A percentile compares a stretch with the other conserved stretches of the same genome.
These are phyloP conservation scores for crab-eating macaque (Macaca fascicularis) DNA, from an alignment of 2,113 vertebrate genomes.

Conservation along the genomic window DNA sequence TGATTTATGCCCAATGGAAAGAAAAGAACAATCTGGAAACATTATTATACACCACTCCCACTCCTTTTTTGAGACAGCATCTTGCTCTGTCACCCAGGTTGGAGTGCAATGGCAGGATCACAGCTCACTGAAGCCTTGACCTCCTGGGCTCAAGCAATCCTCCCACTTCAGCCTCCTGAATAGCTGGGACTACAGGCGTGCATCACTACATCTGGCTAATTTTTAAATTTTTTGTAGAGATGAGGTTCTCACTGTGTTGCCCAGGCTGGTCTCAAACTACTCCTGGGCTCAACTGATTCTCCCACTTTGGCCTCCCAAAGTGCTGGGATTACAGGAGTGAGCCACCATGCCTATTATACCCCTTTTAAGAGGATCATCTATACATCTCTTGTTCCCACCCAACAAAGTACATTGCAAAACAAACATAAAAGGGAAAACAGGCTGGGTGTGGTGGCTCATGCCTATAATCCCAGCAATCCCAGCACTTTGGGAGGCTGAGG, in stretches of 20 bases:
- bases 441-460: too few species aligned
- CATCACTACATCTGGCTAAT: too few species aligned
- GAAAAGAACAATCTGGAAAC: slow-evolving; percentile 55
- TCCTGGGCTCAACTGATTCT: too few species aligned
- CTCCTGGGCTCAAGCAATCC: not conserved
- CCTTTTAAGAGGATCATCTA: slow-evolving; percentile 13
- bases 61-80: not conserved
- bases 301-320: too few species aligned
- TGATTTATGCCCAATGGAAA: slow-evolving; percentile 57
- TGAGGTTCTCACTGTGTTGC: too few species aligned
- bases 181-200: not conserved
- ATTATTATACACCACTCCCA: not conserved
- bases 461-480: too few species aligned
- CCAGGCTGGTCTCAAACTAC: too few species aligned
- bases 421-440: slow-evolving; percentile 50
- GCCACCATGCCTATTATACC: not conserved
- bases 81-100: not conserved
- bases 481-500: too few species aligned
- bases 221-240: too few species aligned
- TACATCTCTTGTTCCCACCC: not conserved
- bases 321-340: too few species aligned
- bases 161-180: not conserved
- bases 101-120: not conserved
- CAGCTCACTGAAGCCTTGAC: not conserved
- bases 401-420: slow-evolving; percentile 45